Percentiles rank a stretch among this genome's conserved stretches.
Evolutionary conservation across 2,113 vertebrate species (phyloP).

Genomic region (Octodon degus): DNA sequence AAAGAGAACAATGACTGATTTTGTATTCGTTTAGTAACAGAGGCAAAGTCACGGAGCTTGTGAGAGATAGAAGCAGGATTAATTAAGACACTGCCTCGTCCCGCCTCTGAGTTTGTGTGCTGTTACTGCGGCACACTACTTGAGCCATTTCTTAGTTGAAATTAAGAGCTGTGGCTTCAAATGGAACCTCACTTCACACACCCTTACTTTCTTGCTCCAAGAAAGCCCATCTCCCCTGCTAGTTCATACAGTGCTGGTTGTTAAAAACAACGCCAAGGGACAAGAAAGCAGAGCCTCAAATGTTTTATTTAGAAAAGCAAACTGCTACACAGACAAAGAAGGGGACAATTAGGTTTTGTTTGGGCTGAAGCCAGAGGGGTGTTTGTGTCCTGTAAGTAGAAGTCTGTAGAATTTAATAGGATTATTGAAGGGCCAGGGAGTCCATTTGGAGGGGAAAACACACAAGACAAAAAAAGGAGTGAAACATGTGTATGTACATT

Average conservation of each 20-base stretch:
- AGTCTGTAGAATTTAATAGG: constrained; percentile 66
- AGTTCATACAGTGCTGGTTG: not conserved
- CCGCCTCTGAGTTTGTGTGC: not conserved
- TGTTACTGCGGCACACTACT: not conserved
- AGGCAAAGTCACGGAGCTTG: not conserved
- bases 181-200: constrained; percentile 47
- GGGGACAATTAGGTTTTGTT: constrained; percentile 72
- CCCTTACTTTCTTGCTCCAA: constrained; percentile 32
- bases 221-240: constrained; percentile 26
- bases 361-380: constrained; percentile 60
- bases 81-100: constrained; percentile 34
- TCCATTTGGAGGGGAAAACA: constrained; percentile 5
- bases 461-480: not conserved
- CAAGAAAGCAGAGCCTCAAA: constrained; percentile 59
- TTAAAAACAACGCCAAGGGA: constrained; percentile 70
- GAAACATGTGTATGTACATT: not conserved
- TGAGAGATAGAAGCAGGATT: not conserved
- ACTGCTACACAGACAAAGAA: constrained; percentile 62
- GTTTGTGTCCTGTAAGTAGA: constrained; percentile 64
- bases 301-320: constrained; percentile 71
- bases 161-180: constrained; percentile 45
- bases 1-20: not conserved
- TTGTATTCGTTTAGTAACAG: not conserved
- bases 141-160: constrained; percentile 31
- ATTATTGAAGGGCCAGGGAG: constrained; percentile 56